phyloP scores from a whole-genome alignment of 2,888 invertebrate species.

The Monochamus alternatus region DNA sequence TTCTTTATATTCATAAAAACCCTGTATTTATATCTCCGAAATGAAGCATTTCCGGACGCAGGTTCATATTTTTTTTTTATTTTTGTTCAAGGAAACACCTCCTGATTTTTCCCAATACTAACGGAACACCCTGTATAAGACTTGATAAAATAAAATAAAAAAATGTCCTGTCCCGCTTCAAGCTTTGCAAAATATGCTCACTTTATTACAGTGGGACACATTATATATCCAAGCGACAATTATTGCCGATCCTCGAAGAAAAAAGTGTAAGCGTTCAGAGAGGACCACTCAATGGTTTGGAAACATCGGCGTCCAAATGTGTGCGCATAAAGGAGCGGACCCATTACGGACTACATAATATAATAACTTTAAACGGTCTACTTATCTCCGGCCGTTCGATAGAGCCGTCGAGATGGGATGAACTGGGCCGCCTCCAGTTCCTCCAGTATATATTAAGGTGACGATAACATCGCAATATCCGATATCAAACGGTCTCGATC shows the following conservation, averaged over 20 bases:
- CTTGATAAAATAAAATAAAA: no score
- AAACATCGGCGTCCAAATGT: not conserved
- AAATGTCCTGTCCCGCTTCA: no score
- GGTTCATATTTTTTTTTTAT: no score
- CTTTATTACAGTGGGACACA: no score
- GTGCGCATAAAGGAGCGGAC: not conserved
- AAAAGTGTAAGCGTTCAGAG: not conserved
- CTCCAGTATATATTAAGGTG: conserved; percentile 22
- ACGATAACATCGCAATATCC: conserved; percentile 30
- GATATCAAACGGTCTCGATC: conserved; percentile 26
- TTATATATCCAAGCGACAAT: not conserved
- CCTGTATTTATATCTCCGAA: no score
- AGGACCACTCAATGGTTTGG: not conserved
- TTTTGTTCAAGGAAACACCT: no score
- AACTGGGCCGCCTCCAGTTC: not conserved
- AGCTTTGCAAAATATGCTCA: no score
- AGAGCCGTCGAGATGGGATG: not conserved
- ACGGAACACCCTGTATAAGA: no score
- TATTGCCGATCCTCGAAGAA: not conserved
- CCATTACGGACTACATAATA: conserved; percentile 8
- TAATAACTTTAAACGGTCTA: conserved; percentile 14
- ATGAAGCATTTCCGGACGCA: no score
- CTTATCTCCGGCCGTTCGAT: not conserved
- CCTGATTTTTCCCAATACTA: no score
- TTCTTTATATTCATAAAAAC: no score